Percentiles rank a stretch among this genome's conserved stretches.
Evolutionary conservation across 2,797 vertebrate genomes (phyloP).

Genomic region (Enteromius paludinosus): DNA sequence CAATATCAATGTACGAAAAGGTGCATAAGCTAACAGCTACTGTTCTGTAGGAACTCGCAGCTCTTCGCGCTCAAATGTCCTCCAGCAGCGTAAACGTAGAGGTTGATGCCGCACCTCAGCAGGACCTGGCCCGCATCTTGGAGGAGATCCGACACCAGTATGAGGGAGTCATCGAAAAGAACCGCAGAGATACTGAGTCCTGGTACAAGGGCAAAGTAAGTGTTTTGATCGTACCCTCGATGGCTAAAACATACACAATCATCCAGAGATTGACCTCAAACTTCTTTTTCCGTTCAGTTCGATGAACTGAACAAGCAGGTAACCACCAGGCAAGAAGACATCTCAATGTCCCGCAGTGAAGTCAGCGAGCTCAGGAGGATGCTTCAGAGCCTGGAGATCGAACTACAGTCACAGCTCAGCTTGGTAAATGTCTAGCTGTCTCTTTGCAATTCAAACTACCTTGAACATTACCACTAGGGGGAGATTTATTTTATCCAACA

Average conservation of each 20-base stretch:
- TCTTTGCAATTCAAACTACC: neutral
- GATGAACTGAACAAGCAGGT: constrained; percentile 74
- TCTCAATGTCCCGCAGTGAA: constrained; percentile 67
- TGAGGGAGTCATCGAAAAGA: constrained; percentile 72
- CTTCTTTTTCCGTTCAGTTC: no score
- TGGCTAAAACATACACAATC: neutral
- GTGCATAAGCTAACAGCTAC: neutral
- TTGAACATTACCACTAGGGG: neutral
- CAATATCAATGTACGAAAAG: neutral
- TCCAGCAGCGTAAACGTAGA: constrained; percentile 73
- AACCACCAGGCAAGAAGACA: constrained; percentile 60
- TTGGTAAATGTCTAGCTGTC: constrained; percentile 65
- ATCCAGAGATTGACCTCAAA: constrained; percentile 3
- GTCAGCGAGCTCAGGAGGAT: constrained; percentile 75
- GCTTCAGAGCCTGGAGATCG: constrained; percentile 76
- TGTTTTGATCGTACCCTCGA: neutral
- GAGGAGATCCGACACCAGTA: constrained; percentile 72
- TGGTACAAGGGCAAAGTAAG: constrained; percentile 81
- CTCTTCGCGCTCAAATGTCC: constrained; percentile 55
- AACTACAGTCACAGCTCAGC: constrained; percentile 77
- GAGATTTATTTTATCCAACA: neutral
- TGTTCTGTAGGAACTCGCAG: constrained; percentile 70
- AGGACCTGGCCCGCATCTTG: constrained; percentile 62
- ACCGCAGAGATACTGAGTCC: constrained; percentile 70
- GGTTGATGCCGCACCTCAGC: constrained; percentile 72